These are phyloP conservation scores for Drosophila kokeensis DNA, from an alignment of 2,888 invertebrate species.

Conservation along the genomic window DNA sequence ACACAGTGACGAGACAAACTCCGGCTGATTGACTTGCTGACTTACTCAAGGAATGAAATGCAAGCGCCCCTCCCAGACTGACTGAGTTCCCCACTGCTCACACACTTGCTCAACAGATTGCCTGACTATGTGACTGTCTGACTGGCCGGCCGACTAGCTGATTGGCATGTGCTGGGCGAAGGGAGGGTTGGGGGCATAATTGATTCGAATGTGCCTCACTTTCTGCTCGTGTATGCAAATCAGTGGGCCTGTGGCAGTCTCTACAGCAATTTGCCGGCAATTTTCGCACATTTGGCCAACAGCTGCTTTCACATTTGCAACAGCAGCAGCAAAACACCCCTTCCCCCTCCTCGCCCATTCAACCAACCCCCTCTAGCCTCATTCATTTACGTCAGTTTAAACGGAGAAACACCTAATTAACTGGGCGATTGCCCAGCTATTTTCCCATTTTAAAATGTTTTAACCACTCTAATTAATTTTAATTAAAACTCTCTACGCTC, in stretches of 20 bases:
- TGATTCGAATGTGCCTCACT: constrained; percentile 57
- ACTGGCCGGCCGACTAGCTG: constrained; percentile 27
- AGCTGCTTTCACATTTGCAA: constrained; percentile 72
- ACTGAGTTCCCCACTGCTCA: constrained; percentile 21
- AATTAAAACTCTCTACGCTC: constrained; percentile 53
- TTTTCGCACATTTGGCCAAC: constrained; percentile 75
- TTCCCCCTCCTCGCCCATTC: neutral
- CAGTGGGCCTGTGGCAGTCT: constrained; percentile 34
- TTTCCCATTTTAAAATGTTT: constrained; percentile 43
- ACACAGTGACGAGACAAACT: constrained; percentile 47
- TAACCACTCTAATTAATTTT: constrained; percentile 65
- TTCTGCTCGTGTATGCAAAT: constrained; percentile 61
- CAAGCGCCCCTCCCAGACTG: constrained; percentile 16
- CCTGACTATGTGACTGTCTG: neutral
- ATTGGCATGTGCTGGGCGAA: constrained; percentile 21
- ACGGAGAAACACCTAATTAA: constrained; percentile 58
- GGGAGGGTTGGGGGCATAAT: constrained; percentile 31
- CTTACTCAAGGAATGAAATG: constrained; percentile 55
- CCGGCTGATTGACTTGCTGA: constrained; percentile 67
- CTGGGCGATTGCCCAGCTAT: constrained; percentile 56
- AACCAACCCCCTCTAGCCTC: neutral
- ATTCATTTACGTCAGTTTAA: constrained; percentile 64
- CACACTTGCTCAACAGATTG: constrained; percentile 17
- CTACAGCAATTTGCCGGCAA: constrained; percentile 63
- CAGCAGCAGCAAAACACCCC: constrained; percentile 27